phyloP scores from a whole-genome alignment of 2,113 vertebrate species.

The Gymnobelideus leadbeateri region DNA sequence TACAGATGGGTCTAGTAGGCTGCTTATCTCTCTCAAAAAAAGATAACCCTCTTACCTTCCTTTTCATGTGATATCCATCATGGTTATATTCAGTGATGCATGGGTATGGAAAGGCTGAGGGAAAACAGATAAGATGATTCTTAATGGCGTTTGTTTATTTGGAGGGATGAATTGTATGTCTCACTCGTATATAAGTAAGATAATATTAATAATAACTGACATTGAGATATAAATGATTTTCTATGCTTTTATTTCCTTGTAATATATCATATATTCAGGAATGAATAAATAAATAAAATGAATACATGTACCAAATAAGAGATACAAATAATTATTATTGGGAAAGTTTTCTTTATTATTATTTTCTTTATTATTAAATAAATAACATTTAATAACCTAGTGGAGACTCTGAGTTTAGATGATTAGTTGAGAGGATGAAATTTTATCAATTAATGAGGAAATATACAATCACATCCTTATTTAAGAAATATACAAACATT shows the following conservation, averaged over 20 bases:
- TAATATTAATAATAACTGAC: neutral
- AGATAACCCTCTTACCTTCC: conserved; percentile 20
- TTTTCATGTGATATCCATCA: conserved; percentile 19
- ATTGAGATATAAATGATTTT: neutral
- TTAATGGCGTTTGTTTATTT: neutral
- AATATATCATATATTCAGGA: neutral
- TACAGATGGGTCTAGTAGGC: neutral
- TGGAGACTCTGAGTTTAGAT: neutral
- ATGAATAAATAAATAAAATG: neutral
- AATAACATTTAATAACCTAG: neutral
- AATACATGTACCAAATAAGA: neutral
- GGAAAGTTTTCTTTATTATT: neutral
- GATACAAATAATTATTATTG: neutral
- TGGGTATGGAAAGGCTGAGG: neutral
- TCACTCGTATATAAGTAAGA: no score
- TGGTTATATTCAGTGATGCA: neutral
- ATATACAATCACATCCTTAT: neutral
- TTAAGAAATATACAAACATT: no score
- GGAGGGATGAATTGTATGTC: neutral
- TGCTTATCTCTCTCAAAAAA: conserved; percentile 33
- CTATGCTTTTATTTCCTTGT: neutral
- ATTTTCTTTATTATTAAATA: neutral
- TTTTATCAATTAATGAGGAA: neutral
- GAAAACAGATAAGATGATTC: neutral
- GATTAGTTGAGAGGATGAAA: neutral